Conservation (phyloP, 2,113 vertebrate genomes). For the Jaculus jaculus region DNA sequence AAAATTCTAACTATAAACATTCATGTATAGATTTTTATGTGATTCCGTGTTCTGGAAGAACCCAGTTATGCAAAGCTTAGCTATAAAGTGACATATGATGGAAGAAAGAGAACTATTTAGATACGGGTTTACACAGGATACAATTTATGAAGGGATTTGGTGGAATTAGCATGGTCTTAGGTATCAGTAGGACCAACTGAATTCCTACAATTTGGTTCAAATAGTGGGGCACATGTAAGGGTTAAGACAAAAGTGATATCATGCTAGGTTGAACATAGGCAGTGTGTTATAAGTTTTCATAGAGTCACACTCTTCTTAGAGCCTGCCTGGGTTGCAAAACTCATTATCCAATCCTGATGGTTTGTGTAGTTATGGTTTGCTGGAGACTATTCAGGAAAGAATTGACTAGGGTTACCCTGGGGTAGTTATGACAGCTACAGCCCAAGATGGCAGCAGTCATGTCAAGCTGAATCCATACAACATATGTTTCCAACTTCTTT, state of each 20-base stretch:
- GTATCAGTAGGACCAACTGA: neutral
- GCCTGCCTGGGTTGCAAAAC: neutral
- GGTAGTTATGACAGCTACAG: neutral
- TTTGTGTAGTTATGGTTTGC: neutral
- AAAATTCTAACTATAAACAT: neutral
- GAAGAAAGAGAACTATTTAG: neutral
- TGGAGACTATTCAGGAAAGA: neutral
- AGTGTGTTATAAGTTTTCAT: neutral
- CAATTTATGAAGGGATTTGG: neutral
- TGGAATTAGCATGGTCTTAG: neutral
- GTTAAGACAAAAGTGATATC: neutral
- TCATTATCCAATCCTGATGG: neutral
- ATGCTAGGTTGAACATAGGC: neutral
- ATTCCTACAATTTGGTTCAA: neutral
- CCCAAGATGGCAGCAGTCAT: neutral
- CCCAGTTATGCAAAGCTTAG: rapidly evolving
- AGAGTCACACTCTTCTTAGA: neutral
- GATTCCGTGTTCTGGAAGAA: neutral
- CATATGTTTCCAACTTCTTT: neutral
- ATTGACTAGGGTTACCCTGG: neutral
- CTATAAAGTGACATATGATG: neutral
- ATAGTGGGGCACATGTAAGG: neutral
- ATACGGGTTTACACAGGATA: neutral
- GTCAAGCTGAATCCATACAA: neutral
- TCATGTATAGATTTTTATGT: neutral